Evolutionary conservation across 2,797 vertebrate genomes (phyloP).

Genomic region (Rhyacichthys aspro): DNA sequence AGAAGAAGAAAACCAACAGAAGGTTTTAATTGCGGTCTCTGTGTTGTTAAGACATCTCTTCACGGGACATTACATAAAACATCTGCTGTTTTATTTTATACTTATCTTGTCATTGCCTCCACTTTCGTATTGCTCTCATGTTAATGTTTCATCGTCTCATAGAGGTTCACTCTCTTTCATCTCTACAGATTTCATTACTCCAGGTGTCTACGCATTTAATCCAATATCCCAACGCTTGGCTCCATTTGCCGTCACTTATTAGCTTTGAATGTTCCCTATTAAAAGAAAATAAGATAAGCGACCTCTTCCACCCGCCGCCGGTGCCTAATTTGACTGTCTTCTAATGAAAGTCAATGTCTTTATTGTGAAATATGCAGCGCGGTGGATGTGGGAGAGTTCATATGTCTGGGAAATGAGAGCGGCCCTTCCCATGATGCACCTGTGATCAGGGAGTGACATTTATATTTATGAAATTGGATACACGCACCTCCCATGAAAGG

Average conservation of each 20-base stretch:
- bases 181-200: slow-evolving; percentile 48
- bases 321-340: slow-evolving; percentile 56
- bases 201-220: slow-evolving; percentile 50
- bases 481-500: slow-evolving; percentile 77
- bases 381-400: not conserved
- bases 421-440: slow-evolving; percentile 61
- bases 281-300: slow-evolving; percentile 66
- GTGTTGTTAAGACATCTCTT: no score
- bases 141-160: slow-evolving; percentile 13
- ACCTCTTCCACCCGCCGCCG: slow-evolving; percentile 47
- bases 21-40: no score
- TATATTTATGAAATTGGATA: slow-evolving; percentile 79
- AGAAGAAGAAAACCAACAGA: no score
- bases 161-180: slow-evolving; percentile 34
- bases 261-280: slow-evolving; percentile 62
- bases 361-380: slow-evolving; percentile 52
- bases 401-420: slow-evolving; percentile 48
- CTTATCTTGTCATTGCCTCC: not conserved
- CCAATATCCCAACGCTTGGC: slow-evolving; percentile 40
- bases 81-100: no score
- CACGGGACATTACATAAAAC: no score
- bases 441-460: slow-evolving; percentile 83
- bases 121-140: slow-evolving; percentile 10
- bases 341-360: slow-evolving; percentile 63
- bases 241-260: slow-evolving; percentile 49